These are phyloP conservation scores for Chauna torquata DNA, from an alignment of 2,113 vertebrate genomes.

Conservation along the genomic window DNA sequence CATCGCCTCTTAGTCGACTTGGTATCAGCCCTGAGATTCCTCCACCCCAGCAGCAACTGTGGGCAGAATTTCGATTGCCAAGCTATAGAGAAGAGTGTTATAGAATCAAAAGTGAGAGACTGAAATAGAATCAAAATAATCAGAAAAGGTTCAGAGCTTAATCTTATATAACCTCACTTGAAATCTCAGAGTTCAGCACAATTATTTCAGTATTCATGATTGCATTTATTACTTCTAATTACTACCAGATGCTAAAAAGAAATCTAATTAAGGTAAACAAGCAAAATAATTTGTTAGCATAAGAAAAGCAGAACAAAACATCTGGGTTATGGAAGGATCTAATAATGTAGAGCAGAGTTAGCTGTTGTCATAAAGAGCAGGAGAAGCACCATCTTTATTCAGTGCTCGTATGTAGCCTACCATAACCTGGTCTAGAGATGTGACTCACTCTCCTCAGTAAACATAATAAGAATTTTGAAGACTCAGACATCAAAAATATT, in stretches of 20 bases:
- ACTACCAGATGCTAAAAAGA: not conserved
- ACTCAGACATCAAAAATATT: not conserved
- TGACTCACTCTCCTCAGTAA: not conserved
- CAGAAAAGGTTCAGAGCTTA: not conserved
- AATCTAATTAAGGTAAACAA: not conserved
- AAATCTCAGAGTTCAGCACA: not conserved
- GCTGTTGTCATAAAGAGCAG: not conserved
- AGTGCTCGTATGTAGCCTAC: not conserved
- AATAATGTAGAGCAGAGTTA: not conserved
- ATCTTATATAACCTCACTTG: not conserved
- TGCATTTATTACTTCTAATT: not conserved
- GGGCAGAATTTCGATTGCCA: not conserved
- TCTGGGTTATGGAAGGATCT: not conserved
- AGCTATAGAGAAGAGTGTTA: not conserved
- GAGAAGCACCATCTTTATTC: not conserved
- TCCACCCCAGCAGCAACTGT: not conserved
- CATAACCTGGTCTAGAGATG: not conserved
- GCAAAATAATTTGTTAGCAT: not conserved
- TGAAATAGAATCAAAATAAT: not conserved
- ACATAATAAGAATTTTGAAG: not conserved
- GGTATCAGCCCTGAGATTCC: not conserved
- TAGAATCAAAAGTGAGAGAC: not conserved
- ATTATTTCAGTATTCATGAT: not conserved
- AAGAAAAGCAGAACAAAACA: not conserved
- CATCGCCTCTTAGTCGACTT: not conserved